Base-by-base conservation (phyloP, 2,888 invertebrate species). In the Leucoptera coffeella region DNA sequence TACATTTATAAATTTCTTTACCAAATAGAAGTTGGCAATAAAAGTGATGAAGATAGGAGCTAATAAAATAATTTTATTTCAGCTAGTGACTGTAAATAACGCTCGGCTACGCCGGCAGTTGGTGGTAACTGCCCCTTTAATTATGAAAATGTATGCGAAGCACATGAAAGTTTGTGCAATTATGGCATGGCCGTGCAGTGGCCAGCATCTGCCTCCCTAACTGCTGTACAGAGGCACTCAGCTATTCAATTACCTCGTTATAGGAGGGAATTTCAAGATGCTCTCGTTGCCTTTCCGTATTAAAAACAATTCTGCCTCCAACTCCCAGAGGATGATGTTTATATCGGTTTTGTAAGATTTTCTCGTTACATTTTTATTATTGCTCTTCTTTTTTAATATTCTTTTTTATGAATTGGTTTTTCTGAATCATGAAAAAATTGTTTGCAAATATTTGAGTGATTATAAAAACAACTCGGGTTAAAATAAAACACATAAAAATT, bases 61-160 rank as follows among this genome's bases (percentile, higher is more conserved):
- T 9, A 17, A 39, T 34, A 38, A 49, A 43, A 40, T 40, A 41
- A 41, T 43, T 40, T 45, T 49, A 50, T 48, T 45, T 40, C 51
- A 43, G 45, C 47, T 45, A 54, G 44, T 43, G 42, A 43, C 46
- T 45, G 51, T 59, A 56, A 59, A 59, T 59, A 58, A 53, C 42
- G 43, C 47, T 45, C 40, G 40, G 40, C 39, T 45, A 45, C 45
- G 47, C 41, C 39, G 43, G 46, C 56, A 57, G 55, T 61, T 55
- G 57, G 55, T 54, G 55, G 46, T 48, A 59, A 56, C 55, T 55
- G 54, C 50, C 56, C 54, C 57, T 62, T 60, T 64, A 62, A 64
- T 64, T 65, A 67, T 64, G 62, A 65, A 64, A 64, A 67, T 65
- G 58, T 67, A 67, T 65, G 67, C 65, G 50, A 48, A 60, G 64